phyloP scores from a whole-genome alignment of 2,888 invertebrate species.

The Microplitis deprimator region DNA sequence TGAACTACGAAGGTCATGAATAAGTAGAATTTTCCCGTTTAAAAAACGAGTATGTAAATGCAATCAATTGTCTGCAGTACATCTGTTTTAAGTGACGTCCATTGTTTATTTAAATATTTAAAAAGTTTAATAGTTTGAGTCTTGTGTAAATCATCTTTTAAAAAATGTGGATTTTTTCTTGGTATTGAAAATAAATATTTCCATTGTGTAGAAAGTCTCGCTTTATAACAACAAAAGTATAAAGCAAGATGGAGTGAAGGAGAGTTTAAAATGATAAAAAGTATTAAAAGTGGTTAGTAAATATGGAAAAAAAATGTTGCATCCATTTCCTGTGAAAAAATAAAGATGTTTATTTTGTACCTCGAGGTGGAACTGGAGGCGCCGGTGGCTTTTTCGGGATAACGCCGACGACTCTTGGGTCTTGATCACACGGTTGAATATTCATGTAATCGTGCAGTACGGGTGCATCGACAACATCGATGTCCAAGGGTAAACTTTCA shows the following conservation, averaged over 20 bases:
- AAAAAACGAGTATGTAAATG: conserved; percentile 32
- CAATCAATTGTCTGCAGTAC: conserved; percentile 21
- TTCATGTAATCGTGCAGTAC: conserved; percentile 66
- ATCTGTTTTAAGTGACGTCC: conserved; percentile 1
- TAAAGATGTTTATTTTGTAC: conserved; percentile 42
- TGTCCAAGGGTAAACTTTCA: conserved; percentile 45
- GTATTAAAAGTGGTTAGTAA: background rate
- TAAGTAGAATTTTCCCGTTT: conserved; percentile 11
- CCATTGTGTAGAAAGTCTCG: background rate
- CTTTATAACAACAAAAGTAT: background rate
- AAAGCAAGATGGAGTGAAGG: background rate
- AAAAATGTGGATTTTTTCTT: background rate
- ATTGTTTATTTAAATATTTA: conserved; percentile 18
- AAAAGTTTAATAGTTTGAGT: background rate
- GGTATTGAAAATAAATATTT: conserved; percentile 20
- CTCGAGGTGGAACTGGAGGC: conserved; percentile 65
- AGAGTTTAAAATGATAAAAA: background rate
- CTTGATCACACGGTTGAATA: conserved; percentile 50
- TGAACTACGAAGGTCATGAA: conserved; percentile 17
- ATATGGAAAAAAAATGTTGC: background rate
- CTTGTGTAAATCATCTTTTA: background rate
- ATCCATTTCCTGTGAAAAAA: background rate
- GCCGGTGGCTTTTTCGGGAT: conserved; percentile 59
- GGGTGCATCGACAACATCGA: conserved; percentile 52
- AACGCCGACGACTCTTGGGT: conserved; percentile 52